phyloP scores from a whole-genome alignment of 1,140 invertebrate species.

The Drosophila nebulosa region DNA sequence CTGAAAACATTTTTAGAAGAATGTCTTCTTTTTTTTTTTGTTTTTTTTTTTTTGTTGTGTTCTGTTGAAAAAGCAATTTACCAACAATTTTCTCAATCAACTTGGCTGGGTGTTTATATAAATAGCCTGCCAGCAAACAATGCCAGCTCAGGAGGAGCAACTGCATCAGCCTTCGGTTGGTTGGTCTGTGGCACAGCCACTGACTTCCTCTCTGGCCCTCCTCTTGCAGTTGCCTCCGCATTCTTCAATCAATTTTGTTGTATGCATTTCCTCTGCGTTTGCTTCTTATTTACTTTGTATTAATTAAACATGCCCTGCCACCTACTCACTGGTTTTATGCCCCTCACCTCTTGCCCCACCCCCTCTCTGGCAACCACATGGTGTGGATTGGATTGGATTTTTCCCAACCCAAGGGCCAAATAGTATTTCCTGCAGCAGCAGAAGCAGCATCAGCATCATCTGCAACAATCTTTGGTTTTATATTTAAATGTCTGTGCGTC shows the following conservation, averaged over 20 bases:
- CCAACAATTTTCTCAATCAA: slow-evolving; percentile 68
- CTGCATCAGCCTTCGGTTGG: background rate
- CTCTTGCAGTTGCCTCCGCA: slow-evolving; percentile 32
- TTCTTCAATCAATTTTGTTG: slow-evolving; percentile 75
- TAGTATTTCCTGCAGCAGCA: slow-evolving; percentile 19
- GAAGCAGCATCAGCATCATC: slow-evolving; percentile 50
- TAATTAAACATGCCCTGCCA: slow-evolving; percentile 74
- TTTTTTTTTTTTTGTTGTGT: background rate
- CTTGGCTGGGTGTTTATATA: slow-evolving; percentile 52
- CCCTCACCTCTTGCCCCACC: background rate
- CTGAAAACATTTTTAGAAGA: slow-evolving; percentile 1
- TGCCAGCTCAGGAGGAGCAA: slow-evolving; percentile 38
- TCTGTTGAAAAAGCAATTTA: slow-evolving; percentile 63
- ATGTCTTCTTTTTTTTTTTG: background rate
- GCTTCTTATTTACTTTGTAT: slow-evolving; percentile 78
- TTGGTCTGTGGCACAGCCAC: background rate
- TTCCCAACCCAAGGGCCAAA: slow-evolving; percentile 38
- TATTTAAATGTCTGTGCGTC: slow-evolving; percentile 73
- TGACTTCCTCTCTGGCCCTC: background rate
- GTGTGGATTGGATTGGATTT: slow-evolving; percentile 50
- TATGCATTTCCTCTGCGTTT: slow-evolving; percentile 30
- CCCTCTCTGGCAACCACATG: background rate
- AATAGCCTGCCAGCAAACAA: slow-evolving; percentile 51
- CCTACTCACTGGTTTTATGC: slow-evolving; percentile 36
- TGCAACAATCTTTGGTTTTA: slow-evolving; percentile 70